These are phyloP conservation scores for Alca torda DNA, from an alignment of 2,797 vertebrate species.

Conservation along the genomic window DNA sequence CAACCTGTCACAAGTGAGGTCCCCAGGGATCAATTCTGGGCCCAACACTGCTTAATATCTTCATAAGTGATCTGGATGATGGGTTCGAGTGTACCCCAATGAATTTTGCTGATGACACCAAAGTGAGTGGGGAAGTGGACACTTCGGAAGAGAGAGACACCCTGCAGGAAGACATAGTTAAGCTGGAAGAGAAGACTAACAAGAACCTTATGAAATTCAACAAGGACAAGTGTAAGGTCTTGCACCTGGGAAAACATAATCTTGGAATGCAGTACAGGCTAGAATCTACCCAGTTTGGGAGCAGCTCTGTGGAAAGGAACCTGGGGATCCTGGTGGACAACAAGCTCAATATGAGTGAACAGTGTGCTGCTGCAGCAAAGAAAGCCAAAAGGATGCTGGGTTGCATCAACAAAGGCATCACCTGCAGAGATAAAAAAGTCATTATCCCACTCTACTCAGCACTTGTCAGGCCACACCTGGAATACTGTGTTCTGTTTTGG, in stretches of 20 bases:
- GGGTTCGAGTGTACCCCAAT: neutral
- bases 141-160: neutral
- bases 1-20: neutral
- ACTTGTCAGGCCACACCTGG: no score
- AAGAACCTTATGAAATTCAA: no score
- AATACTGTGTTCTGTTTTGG: neutral
- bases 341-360: neutral
- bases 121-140: neutral
- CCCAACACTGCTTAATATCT: neutral
- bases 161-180: neutral
- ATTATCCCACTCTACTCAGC: no score
- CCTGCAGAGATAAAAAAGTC: no score
- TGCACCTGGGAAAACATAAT: neutral
- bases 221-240: neutral
- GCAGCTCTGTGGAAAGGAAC: neutral
- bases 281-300: neutral
- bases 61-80: neutral
- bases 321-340: neutral
- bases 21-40: neutral
- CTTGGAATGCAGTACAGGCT: neutral
- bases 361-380: no score
- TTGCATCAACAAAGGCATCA: no score
- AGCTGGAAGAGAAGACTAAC: no score
- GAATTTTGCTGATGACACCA: neutral
- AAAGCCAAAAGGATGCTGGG: no score